Evolutionary conservation across 2,888 invertebrate species (phyloP), one percentile per base, ranked within the genome.

Genomic region (Amorpha juglandis): DNA sequence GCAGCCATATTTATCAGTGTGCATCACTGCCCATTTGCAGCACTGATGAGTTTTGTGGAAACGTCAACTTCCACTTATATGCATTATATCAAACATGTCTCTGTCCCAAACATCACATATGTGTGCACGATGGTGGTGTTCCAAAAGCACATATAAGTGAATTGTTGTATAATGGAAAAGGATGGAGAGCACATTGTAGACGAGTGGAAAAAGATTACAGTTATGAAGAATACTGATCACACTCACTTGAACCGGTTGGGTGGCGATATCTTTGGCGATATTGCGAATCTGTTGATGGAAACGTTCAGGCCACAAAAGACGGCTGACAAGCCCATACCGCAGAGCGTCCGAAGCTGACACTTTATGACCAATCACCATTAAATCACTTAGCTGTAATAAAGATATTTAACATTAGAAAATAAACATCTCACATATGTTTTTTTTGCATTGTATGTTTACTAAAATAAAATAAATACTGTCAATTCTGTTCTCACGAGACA

Each of bases 331-430:
- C 1, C 98, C 98, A 65, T 95, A 94, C 69, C 95, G 94, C 65
- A 95, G 89, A 0, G 97, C 98, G 84, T 98, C 97, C 14, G 95
- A 94, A 0, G 98, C 97, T n/a, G 96, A 96, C 72, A 98, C 83
- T 76, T 95, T 96, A 64, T 97, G 96, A 90, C 97, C 97, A 76
- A 79, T 94, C 85, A 90, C 79, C 6, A 91, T 74, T 73, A 93
- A 71, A 38, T 93, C 89, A 45, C 85, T 87, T 55, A 92, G 74
- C 93, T 93, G 79, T n/a, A 80, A 77, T 63, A 4, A 67, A 68
- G 70, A 38, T 52, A 35, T 45, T 42, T 62, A 42, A n/a, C 51
- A 8, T 58, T 35, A 16, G 55, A 16, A 62, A 65, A 53, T 63
- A 62, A 6, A 58, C 38, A 14, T 14, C 38, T 53, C 7, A 12